Base-by-base conservation (phyloP, 2,888 invertebrate genomes). In the Slavum lentiscoides region DNA sequence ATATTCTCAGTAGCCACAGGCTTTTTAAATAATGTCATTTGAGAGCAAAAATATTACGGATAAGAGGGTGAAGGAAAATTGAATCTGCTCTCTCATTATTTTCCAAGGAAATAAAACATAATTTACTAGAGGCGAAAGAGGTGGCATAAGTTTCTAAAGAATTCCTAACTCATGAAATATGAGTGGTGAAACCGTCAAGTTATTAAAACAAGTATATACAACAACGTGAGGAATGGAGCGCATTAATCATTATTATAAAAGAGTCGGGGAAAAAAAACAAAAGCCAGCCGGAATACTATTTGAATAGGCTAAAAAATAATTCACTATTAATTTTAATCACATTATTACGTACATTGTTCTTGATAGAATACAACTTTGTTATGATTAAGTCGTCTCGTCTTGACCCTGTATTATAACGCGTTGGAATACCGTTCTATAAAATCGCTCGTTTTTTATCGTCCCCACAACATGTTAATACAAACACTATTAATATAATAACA, bases 241-340 rank as follows among this genome's bases (percentile, higher is more conserved):
- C 77, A 69, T 77, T 77, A 77, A 77, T 77, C 77, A 77, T 77
- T 77, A 77, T 69, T 69, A 61, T 69, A 77, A 69, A 77, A 77
- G 69, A 69, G 30, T 61, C 67, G 43, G 30, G 30, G 30, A 30
- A 43, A 75, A 76, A 37, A 76, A 77, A 77, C 77, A 77, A 77
- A 77, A 69, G 77, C 53, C 69, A 61, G 61, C 53, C 69, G 23
- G 21, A 77, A 69, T 53, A 77, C 37, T 53, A 62, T 77, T 77
- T 77, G 49, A 62, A 69, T 69, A 69, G 61, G 13, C 69, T 49
- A 61, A 68, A 76, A 61, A 76, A 61, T 9, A 62, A 69, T 49
- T n/a, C 53, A 67, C 76, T 30, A 76, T 76, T 76, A 69, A 76
- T 69, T 76, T 76, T 53, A 76, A 76, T 76, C 69, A 62, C 23